Conservation (phyloP, 2,797 vertebrate genomes). For the Chaunax sp. region DNA sequence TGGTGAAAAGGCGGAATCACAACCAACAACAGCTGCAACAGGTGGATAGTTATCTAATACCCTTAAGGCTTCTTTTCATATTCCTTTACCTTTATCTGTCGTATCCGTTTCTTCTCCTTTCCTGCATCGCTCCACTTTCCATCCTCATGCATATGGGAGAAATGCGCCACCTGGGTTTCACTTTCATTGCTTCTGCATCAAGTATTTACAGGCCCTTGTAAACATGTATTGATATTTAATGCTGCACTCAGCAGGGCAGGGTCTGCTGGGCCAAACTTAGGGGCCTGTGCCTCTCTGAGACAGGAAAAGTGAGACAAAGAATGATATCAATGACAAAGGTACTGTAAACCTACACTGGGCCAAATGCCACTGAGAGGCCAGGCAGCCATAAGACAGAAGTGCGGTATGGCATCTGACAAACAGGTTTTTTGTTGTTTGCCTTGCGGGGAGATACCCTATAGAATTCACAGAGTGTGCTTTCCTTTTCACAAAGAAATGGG, state of each 20-base stretch:
- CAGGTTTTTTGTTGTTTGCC: slow-evolving; percentile 14
- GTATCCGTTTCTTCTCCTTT: slow-evolving; percentile 25
- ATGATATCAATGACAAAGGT: slow-evolving; percentile 72
- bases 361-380: slow-evolving; percentile 31
- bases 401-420: slow-evolving; percentile 15
- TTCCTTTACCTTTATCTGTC: slow-evolving; percentile 26
- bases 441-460: not conserved
- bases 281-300: slow-evolving; percentile 41
- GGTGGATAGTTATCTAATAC: slow-evolving; percentile 30
- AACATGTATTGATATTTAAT: slow-evolving; percentile 84
- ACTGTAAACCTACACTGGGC: slow-evolving; percentile 48
- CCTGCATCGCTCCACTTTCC: slow-evolving; percentile 25
- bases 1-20: slow-evolving; percentile 1
- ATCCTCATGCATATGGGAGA: slow-evolving; percentile 41
- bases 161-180: slow-evolving; percentile 12
- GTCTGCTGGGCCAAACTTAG: slow-evolving; percentile 43
- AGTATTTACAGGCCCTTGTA: slow-evolving; percentile 75
- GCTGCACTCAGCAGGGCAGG: slow-evolving; percentile 69
- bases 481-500: not conserved
- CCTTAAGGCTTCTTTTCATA: slow-evolving; percentile 27
- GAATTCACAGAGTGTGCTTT: not conserved
- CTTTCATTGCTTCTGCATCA: slow-evolving; percentile 36
- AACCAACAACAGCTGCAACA: slow-evolving; percentile 41
- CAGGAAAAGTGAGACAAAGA: slow-evolving; percentile 72
- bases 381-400: slow-evolving; percentile 12